Evolutionary conservation across 2,888 invertebrate genomes (phyloP).

Genomic region (Subacronicta megacephala): DNA sequence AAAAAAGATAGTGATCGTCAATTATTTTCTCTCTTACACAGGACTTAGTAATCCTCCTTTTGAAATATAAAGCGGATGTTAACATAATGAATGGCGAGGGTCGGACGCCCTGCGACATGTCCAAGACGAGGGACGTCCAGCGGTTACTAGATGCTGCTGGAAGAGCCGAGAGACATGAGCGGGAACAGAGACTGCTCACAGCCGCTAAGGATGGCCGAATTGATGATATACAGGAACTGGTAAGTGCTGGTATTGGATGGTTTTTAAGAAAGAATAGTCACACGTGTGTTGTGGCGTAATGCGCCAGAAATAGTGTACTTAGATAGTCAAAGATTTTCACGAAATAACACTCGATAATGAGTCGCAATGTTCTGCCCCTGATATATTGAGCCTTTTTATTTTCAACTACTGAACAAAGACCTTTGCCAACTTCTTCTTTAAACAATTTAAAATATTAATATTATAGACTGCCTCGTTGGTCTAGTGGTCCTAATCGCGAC

Average conservation of each 20-base stretch:
- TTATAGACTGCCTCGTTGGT: too few relatives aligned
- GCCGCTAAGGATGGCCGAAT: slow-evolving; percentile 91
- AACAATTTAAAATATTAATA: too few relatives aligned
- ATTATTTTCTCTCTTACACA: slow-evolving; percentile 57
- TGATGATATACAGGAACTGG: slow-evolving; percentile 88
- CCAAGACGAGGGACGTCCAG: slow-evolving; percentile 88
- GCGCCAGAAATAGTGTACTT: too few relatives aligned
- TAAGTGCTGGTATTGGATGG: slow-evolving; percentile 65
- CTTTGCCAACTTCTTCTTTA: too few relatives aligned
- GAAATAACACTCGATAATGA: too few relatives aligned
- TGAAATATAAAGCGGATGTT: slow-evolving; percentile 91
- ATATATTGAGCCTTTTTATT: too few relatives aligned
- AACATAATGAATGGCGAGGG: slow-evolving; percentile 91
- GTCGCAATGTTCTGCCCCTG: too few relatives aligned
- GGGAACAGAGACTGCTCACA: slow-evolving; percentile 88
- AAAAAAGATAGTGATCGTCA: neutral
- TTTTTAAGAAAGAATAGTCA: too few relatives aligned
- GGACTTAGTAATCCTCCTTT: slow-evolving; percentile 90
- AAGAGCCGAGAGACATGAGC: slow-evolving; percentile 86
- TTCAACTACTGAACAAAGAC: too few relatives aligned
- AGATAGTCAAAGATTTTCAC: too few relatives aligned
- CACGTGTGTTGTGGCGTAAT: too few relatives aligned
- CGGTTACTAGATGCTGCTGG: slow-evolving; percentile 90
- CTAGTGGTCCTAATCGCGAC: too few relatives aligned
- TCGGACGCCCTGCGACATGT: slow-evolving; percentile 88